Evolutionary conservation across 2,797 vertebrate species (phyloP).

Genomic region (Molossus alvarezi): DNA sequence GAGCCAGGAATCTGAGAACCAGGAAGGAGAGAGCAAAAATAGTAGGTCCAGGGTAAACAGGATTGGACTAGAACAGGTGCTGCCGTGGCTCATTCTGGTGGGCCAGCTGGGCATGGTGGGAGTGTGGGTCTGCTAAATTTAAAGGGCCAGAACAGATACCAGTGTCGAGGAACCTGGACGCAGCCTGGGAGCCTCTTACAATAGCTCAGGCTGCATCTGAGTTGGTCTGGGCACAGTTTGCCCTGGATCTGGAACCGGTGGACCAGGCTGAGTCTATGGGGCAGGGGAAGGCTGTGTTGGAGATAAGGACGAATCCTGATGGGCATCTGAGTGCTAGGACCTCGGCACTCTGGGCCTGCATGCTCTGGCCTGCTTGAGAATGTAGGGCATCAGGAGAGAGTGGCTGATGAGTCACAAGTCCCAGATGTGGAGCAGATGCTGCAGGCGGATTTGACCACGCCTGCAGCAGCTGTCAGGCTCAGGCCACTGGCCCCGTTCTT

Average conservation of each 20-base stretch:
- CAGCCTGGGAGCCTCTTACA: neutral
- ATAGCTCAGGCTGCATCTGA: neutral
- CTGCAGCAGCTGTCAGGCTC: constrained; percentile 40
- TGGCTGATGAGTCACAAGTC: constrained; percentile 68
- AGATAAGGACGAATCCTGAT: constrained; percentile 39
- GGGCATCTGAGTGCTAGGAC: neutral
- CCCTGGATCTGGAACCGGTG: neutral
- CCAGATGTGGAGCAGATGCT: constrained; percentile 77
- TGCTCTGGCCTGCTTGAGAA: constrained; percentile 56
- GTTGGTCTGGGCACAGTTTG: neutral
- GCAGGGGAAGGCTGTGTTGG: neutral
- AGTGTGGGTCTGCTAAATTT: constrained; percentile 44
- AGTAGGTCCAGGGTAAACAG: constrained; percentile 71
- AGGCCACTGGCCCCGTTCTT: constrained; percentile 8
- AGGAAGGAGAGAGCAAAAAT: constrained; percentile 70
- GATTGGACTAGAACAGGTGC: constrained; percentile 47
- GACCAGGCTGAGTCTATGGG: neutral
- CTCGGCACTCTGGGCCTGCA: neutral
- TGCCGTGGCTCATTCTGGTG: constrained; percentile 3
- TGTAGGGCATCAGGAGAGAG: constrained; percentile 4
- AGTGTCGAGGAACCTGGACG: neutral
- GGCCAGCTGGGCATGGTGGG: neutral
- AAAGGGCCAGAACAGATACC: constrained; percentile 45
- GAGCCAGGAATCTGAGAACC: constrained; percentile 80
- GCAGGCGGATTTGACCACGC: constrained; percentile 49